Evolutionary conservation across 2,888 invertebrate genomes (phyloP).

Genomic region (Melanotus villosus): DNA sequence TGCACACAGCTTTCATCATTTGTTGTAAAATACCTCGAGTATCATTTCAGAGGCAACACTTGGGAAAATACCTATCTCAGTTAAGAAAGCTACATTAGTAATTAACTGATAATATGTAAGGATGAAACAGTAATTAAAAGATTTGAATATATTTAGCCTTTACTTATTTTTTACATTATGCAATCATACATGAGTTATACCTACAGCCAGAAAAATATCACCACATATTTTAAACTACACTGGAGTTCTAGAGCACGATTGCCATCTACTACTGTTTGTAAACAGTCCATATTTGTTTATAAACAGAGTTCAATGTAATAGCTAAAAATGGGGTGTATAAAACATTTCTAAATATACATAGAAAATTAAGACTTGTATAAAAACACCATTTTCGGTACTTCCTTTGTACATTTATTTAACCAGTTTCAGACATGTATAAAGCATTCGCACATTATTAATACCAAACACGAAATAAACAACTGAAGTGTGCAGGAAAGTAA

Average conservation of each 20-base stretch:
- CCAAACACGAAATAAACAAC: conserved; percentile 69
- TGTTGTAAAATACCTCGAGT: no score
- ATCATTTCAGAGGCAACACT: no score
- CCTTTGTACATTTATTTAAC: conserved; percentile 72
- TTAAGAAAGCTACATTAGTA: neutral
- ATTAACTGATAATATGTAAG: conserved; percentile 4
- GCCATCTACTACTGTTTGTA: conserved; percentile 58
- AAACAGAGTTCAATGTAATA: conserved; percentile 63
- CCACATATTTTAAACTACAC: conserved; percentile 70
- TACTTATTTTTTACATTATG: conserved; percentile 68
- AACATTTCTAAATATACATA: conserved; percentile 68
- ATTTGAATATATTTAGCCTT: conserved; percentile 68
- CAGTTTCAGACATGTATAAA: conserved; percentile 72
- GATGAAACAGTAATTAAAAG: conserved; percentile 60
- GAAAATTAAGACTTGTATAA: conserved; percentile 69
- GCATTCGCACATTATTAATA: conserved; percentile 71
- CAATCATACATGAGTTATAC: conserved; percentile 70
- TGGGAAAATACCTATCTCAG: neutral
- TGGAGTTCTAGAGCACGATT: conserved; percentile 68
- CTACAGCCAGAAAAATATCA: conserved; percentile 71
- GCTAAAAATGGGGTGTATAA: conserved; percentile 64
- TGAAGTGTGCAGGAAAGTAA: conserved; percentile 63
- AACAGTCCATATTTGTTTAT: conserved; percentile 50
- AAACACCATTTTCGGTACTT: conserved; percentile 70
- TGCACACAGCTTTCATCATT: no score